These are phyloP conservation scores for Chaitophorus viminalis DNA, from an alignment of 2,888 invertebrate genomes.

Conservation along the genomic window DNA sequence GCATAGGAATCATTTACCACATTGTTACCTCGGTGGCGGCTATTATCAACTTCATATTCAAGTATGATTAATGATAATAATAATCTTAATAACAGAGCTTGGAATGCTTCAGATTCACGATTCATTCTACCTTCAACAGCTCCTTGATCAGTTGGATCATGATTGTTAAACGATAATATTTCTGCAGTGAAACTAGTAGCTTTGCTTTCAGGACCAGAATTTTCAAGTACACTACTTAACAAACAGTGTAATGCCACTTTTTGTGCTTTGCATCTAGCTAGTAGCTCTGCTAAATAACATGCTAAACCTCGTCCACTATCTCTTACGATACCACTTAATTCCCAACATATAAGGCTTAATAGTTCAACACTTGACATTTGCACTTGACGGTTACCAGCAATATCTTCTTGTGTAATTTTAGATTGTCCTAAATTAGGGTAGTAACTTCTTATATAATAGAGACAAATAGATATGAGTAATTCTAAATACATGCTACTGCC, in stretches of 20 bases:
- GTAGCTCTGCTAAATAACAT: slow-evolving; percentile 79
- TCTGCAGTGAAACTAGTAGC: slow-evolving; percentile 74
- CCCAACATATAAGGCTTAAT: slow-evolving; percentile 77
- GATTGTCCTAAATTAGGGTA: slow-evolving; percentile 78
- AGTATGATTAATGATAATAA: slow-evolving; percentile 79
- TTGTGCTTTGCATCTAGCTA: slow-evolving; percentile 83
- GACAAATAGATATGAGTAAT: slow-evolving; percentile 77
- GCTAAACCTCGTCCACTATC: slow-evolving; percentile 82
- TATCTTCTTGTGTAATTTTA: slow-evolving; percentile 75
- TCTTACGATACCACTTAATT: slow-evolving; percentile 78
- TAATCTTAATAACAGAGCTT: slow-evolving; percentile 68
- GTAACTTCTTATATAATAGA: slow-evolving; percentile 84
- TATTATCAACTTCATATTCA: slow-evolving; percentile 75
- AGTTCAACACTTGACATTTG: slow-evolving; percentile 81
- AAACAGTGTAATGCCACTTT: slow-evolving; percentile 84
- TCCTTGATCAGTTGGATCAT: slow-evolving; percentile 68
- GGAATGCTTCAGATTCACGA: slow-evolving; percentile 65
- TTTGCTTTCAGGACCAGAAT: slow-evolving; percentile 62
- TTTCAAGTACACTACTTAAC: slow-evolving; percentile 77
- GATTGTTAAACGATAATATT: slow-evolving; percentile 79
- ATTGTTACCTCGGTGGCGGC: slow-evolving; percentile 66
- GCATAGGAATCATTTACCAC: slow-evolving; percentile 50
- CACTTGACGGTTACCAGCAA: slow-evolving; percentile 76
- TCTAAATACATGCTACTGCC: slow-evolving; percentile 82
- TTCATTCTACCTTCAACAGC: slow-evolving; percentile 67